Conservation (phyloP, 2,888 invertebrate genomes). For the Neoascia interrupta region DNA sequence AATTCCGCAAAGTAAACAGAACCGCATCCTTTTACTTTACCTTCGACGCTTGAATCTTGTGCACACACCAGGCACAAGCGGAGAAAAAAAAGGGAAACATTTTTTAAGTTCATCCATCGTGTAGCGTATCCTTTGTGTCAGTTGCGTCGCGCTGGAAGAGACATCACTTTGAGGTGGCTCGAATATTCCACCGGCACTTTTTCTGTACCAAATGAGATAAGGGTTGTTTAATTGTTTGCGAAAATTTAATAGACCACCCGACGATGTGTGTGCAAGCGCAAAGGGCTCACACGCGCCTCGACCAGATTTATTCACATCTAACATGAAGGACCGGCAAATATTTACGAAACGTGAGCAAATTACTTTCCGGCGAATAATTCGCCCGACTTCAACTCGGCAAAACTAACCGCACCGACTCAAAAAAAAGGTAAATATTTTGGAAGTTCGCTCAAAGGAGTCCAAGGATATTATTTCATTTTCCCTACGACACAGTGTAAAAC, state of each 20-base stretch:
- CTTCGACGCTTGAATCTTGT: slow-evolving; percentile 10
- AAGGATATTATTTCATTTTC: slow-evolving; percentile 55
- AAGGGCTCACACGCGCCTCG: slow-evolving; percentile 29
- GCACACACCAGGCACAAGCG: slow-evolving; percentile 20
- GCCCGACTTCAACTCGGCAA: slow-evolving; percentile 4
- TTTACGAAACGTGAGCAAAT: slow-evolving; percentile 65
- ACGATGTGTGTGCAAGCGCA: slow-evolving; percentile 35
- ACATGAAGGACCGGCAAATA: slow-evolving; percentile 63
- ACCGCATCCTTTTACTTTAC: not conserved
- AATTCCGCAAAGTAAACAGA: slow-evolving; percentile 43
- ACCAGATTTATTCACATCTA: slow-evolving; percentile 38
- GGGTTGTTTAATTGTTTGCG: slow-evolving; percentile 52
- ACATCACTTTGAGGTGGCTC: not conserved
- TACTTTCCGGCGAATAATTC: slow-evolving; percentile 52
- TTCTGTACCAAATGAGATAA: slow-evolving; percentile 42
- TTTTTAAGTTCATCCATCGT: slow-evolving; percentile 36
- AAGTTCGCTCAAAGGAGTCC: slow-evolving; percentile 60
- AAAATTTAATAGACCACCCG: slow-evolving; percentile 15
- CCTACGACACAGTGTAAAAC: not conserved
- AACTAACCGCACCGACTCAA: not conserved
- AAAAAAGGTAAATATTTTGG: slow-evolving; percentile 52
- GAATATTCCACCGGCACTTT: not conserved
- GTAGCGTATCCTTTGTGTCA: too few relatives aligned
- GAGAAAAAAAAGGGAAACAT: slow-evolving; percentile 26
- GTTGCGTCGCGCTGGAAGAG: not conserved